A percentile compares a stretch with the other conserved stretches of the same genome.
These are phyloP conservation scores for Pangasius macronema DNA, from an alignment of 2,797 vertebrate species.

Conservation along the genomic window DNA sequence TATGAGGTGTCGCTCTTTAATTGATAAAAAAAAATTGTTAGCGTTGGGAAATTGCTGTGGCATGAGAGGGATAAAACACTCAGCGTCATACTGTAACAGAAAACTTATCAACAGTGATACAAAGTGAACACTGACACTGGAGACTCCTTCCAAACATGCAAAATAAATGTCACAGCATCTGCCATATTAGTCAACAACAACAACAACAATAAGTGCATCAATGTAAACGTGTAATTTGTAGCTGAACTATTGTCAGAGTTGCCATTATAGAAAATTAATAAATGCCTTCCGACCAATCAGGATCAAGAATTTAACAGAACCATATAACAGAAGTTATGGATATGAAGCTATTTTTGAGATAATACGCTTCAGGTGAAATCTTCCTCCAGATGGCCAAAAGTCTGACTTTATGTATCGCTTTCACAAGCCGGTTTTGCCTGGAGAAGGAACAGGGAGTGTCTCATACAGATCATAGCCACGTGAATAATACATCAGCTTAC, in stretches of 20 bases:
- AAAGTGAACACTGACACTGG: not conserved
- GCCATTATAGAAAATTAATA: not conserved
- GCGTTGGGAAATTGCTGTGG: no score
- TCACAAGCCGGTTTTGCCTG: not conserved
- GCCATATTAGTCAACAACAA: not conserved
- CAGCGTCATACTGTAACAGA: no score
- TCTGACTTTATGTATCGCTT: conserved; percentile 3
- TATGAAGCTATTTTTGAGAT: not conserved
- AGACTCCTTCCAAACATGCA: not conserved
- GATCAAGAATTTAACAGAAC: not conserved
- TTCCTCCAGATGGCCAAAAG: not conserved
- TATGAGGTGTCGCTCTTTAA: no score
- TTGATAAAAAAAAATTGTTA: no score
- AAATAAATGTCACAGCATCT: not conserved
- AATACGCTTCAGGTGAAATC: not conserved
- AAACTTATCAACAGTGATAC: no score
- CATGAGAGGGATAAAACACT: no score
- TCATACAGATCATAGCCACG: conserved; percentile 37
- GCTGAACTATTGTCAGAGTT: not conserved
- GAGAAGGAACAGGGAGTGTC: not conserved
- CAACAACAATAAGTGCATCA: not conserved
- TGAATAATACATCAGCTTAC: conserved; percentile 51
- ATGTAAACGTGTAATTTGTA: not conserved
- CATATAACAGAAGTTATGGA: not conserved
- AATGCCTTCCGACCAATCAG: not conserved